Base-by-base conservation (phyloP, 2,888 invertebrate genomes). In the Macrosiphum euphorbiae region DNA sequence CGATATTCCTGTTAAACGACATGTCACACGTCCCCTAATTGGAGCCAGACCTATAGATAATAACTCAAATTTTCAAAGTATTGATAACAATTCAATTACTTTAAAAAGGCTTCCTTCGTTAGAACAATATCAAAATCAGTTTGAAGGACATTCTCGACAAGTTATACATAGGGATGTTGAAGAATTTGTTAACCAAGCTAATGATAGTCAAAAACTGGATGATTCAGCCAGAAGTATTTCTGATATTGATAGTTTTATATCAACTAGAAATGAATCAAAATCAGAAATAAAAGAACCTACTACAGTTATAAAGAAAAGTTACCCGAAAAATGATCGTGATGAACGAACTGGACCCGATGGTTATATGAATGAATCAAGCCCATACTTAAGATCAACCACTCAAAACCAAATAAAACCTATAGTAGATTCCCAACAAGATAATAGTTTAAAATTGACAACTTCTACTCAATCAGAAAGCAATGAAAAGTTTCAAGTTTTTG, bases 1-100 rank as follows among this genome's bases (percentile, higher is more conserved):
- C 90, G 96, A 96, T 85, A 96, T 96, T 95, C 91, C 85, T 90
- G 67, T 86, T 86, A 90, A 94, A 52, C 86, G 94, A 86, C 94
- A 90, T 67, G 90, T 94, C 0, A 90, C 87, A 50, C 90, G 94
- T 86, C 90, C 94, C 2, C 86, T 67, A 90, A 85, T 87, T 94
- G 90, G 90, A 94, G 26, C 86, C n/a, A 94, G 67, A 52, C 41
- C 67, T 41, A 90, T 90, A 13, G 94, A 94, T 44, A 94, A 90
- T 67, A 94, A 94, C 7, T 90, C 90, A 52, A 94, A 94, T 87
- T 85, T 90, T 85, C 94, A 94, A 94, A 94, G 50, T 90, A 58
- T 61, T 61, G 90, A 90, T 67, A 94, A 20, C 11, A 94, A 94
- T 67, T 90, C 90, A 61, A 61, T 90, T 61, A 94, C 86, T 47